These are phyloP conservation scores for Calyptommatus sinebrachiatus DNA, from an alignment of 2,113 vertebrate species.

Conservation along the genomic window DNA sequence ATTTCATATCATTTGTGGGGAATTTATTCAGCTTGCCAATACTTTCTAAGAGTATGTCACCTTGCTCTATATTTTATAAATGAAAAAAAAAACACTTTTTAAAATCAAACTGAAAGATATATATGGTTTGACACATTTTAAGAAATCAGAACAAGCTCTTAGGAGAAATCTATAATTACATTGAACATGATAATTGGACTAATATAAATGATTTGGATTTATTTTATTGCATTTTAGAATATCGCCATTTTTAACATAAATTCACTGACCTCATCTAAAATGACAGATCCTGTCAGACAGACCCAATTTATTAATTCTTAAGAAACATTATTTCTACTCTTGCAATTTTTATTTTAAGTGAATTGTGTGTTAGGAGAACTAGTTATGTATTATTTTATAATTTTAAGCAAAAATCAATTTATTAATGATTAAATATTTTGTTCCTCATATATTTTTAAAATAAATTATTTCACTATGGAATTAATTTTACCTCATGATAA, in stretches of 20 bases:
- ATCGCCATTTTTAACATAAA: conserved; percentile 74
- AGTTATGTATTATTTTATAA: conserved; percentile 20
- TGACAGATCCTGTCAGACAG: conserved; percentile 68
- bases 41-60: conserved; percentile 37
- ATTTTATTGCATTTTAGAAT: conserved; percentile 69
- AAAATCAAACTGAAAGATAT: conserved; percentile 57
- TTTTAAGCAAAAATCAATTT: conserved; percentile 36
- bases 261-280: conserved; percentile 77
- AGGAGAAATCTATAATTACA: conserved; percentile 72
- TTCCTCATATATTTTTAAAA: conserved; percentile 36
- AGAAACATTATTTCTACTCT: conserved; percentile 66
- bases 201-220: conserved; percentile 66
- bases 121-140: conserved; percentile 61
- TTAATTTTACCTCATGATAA: conserved; percentile 59
- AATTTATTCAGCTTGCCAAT: conserved; percentile 31
- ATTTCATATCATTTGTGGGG: conserved; percentile 21
- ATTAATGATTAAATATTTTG: conserved; percentile 41
- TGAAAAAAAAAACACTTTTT: conserved; percentile 66
- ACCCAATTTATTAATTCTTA: conserved; percentile 76
- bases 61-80: conserved; percentile 41
- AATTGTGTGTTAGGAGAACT: conserved; percentile 46
- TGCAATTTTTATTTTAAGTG: conserved; percentile 59
- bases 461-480: conserved; percentile 49
- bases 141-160: conserved; percentile 69
- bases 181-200: conserved; percentile 63